Base-by-base conservation (phyloP, 2,888 invertebrate species). In the Sinotaia quadrata region DNA sequence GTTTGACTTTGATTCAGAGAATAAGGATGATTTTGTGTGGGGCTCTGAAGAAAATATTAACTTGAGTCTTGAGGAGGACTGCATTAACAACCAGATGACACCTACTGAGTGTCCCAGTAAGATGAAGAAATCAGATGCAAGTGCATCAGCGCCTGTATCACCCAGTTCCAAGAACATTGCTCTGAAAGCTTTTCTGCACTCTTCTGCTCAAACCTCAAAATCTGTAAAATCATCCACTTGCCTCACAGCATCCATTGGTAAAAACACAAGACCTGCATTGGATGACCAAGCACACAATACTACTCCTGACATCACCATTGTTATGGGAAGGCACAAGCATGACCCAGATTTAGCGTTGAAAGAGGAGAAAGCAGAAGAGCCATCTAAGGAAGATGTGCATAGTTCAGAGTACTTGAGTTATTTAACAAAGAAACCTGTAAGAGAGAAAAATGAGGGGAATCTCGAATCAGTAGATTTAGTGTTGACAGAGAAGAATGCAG, bases 1-100 rank as follows among this genome's bases (percentile, higher is more conserved):
- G n/a, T n/a, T n/a, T n/a, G n/a, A n/a, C n/a, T n/a, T n/a, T n/a
- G n/a, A n/a, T n/a, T n/a, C n/a, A n/a, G n/a, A n/a, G n/a, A 47
- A 60, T 24, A 54, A 54, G 21, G 63, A 63, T 7, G 63, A 65
- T 52, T 65, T 65, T 44, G 21, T 65, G 5, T 65, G 63, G 63
- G 56, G 24, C 8, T 65, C 63, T 21, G 63, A 65, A 33, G 63
- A 65, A 0, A 18, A 33, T 36, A 7, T 37, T 27, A 21, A 33
- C 10, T 44, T n/a, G 8, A 29, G 44, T 44, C n/a, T 29, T 4
- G 49, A 49, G 12, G 10, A 41, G 27, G 15, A n/a, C n/a, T n/a
- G n/a, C n/a, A n/a, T n/a, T n/a, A 15, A 10, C 58, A 58, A 10
- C 37, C 41, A 21, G 27, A 58, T 41, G 41, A 12, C 4, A 5